Conservation (phyloP, 1,140 invertebrate species). For the Drosophila carrolli region DNA sequence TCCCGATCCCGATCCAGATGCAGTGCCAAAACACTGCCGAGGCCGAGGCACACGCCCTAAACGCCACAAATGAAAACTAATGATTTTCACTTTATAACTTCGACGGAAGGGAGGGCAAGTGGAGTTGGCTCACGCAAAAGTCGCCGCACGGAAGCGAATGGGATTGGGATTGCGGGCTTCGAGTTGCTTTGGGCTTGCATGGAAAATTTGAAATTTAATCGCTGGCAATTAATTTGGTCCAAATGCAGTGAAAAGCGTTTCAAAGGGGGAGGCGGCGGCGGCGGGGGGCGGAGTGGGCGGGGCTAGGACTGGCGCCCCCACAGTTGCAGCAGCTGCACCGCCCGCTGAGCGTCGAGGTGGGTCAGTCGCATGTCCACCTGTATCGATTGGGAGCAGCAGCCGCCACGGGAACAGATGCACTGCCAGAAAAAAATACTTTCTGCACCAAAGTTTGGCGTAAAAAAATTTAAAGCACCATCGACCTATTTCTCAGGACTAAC, state of each 20-base stretch:
- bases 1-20: constrained; percentile 29
- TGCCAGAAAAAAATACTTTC: no score
- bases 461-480: no score
- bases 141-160: constrained; percentile 74
- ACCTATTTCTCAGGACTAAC: no score
- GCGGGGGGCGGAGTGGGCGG: constrained; percentile 3
- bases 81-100: constrained; percentile 73
- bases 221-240: constrained; percentile 78
- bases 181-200: constrained; percentile 57
- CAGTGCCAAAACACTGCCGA: not conserved
- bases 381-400: constrained; percentile 61
- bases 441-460: no score
- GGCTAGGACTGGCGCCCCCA: constrained; percentile 50
- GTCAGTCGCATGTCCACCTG: constrained; percentile 80
- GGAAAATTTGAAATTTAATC: constrained; percentile 84
- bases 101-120: not conserved
- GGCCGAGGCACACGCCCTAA: constrained; percentile 70
- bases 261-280: constrained; percentile 1
- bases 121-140: constrained; percentile 57
- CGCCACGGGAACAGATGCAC: constrained; percentile 35
- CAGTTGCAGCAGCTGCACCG: constrained; percentile 57
- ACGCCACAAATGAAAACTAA: constrained; percentile 79
- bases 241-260: constrained; percentile 56
- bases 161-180: constrained; percentile 7
- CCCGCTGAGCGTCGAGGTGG: constrained; percentile 73